Percentiles rank a stretch among this genome's conserved stretches.
phyloP scores from a whole-genome alignment of 2,888 invertebrate species.

The Lycophotia porphyrea region DNA sequence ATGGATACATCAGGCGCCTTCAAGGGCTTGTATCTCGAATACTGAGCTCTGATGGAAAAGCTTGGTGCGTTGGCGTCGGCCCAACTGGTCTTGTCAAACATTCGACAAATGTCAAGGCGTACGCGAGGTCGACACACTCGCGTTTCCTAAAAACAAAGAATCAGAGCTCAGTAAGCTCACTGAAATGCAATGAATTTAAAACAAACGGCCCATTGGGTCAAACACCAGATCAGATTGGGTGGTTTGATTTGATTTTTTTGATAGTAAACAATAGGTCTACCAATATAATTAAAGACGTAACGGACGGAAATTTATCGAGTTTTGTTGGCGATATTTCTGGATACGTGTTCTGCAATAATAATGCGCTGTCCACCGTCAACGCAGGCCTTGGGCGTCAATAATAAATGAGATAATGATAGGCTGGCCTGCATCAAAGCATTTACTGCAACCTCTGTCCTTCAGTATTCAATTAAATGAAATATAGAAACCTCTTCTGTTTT shows the following conservation, averaged over 20 bases:
- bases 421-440: conserved; percentile 26
- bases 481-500: conserved; percentile 10
- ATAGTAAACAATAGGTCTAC: conserved; percentile 11
- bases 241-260: no score
- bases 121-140: conserved; percentile 73
- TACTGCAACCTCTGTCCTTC: conserved; percentile 24
- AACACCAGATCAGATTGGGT: no score
- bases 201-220: conserved; percentile 38
- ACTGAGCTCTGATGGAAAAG: conserved; percentile 15
- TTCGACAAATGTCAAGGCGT: conserved; percentile 75
- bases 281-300: conserved; percentile 30
- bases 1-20: conserved; percentile 56
- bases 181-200: conserved; percentile 55
- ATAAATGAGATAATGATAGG: conserved; percentile 51
- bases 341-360: conserved; percentile 28
- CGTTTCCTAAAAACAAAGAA: conserved; percentile 72
- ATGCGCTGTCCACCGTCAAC: conserved; percentile 17
- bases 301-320: conserved; percentile 12
- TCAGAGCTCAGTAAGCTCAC: conserved; percentile 58
- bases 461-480: not conserved
- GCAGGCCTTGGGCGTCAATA: conserved; percentile 41
- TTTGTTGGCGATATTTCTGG: conserved; percentile 15
- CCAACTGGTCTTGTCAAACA: conserved; percentile 60
- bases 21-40: conserved; percentile 33
- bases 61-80: conserved; percentile 51